Base-by-base conservation (phyloP, 2,113 vertebrate species). In the Synodontis membranacea region DNA sequence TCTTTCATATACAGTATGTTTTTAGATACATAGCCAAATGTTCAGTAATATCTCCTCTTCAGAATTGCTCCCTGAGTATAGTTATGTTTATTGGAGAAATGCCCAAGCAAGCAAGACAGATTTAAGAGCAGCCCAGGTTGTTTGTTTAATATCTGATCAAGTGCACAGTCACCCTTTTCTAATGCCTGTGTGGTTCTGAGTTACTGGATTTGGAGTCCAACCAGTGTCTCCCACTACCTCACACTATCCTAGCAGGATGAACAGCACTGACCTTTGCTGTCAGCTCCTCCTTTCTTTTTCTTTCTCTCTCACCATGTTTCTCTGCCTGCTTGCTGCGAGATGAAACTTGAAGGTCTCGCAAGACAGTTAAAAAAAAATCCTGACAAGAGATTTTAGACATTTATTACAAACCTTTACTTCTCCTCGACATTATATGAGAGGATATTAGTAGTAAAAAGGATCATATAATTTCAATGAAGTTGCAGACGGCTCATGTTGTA, bases 151-250 rank as follows among this genome's bases (percentile, higher is more conserved):
- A 81, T 72, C 86, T 74, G 79, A 85, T 85, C 87, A 81, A n/a
- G 78, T 89, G 88, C 83, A 80, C 81, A 89, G 83, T 88, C 88
- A 87, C 58, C 81, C 78, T 17, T 75, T 64, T 88, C 79, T 85
- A 56, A 86, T 88, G 87, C 79, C 84, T 84, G 34, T 89, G 84
- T 75, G 78, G 86, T 84, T 64, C 78, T 64, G 82, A 80, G 85
- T 84, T 85, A 76, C 89, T 88, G 85, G 75, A 83, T 72, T 88
- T 89, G 88, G 85, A 87, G 50, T 15, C 62, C 46, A 80, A 81
- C 54, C n/a, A 74, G 12, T 46, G 12, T 39, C 64, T 34, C 10
- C 7, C 50, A 37, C 62, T 46, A 19, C 70, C 81, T 60, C 23
- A 39, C 54, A 66, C 10, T 17, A 56, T 54, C 76, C 9, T 56